Percentiles rank a stretch among this genome's conserved stretches.
Conservation (phyloP, 2,888 invertebrate genomes). For the Bimastos eiseni region DNA sequence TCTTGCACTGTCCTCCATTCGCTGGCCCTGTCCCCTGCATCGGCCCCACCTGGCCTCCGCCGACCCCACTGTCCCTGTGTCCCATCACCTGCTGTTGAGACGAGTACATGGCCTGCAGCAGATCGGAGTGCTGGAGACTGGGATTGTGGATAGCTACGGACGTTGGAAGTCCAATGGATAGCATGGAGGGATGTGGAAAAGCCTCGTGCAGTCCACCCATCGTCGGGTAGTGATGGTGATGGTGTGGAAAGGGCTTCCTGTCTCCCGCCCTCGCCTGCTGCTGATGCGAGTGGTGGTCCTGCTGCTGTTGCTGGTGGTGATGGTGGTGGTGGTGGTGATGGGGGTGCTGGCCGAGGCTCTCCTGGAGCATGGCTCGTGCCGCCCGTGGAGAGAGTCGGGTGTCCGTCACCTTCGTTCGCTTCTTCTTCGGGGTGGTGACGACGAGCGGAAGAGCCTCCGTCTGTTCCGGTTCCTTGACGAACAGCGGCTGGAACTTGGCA, state of each 20-base stretch:
- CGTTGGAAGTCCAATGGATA: slow-evolving; percentile 90
- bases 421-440: slow-evolving; percentile 83
- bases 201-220: slow-evolving; percentile 62
- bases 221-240: slow-evolving; percentile 14
- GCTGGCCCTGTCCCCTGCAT: neutral
- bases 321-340: slow-evolving; percentile 26
- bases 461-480: slow-evolving; percentile 54
- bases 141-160: slow-evolving; percentile 96
- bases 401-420: slow-evolving; percentile 87
- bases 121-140: slow-evolving; percentile 72
- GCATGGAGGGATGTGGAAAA: slow-evolving; percentile 76
- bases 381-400: slow-evolving; percentile 60
- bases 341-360: slow-evolving; percentile 59
- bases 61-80: neutral
- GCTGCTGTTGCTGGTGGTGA: slow-evolving; percentile 70
- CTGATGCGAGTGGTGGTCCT: slow-evolving; percentile 70
- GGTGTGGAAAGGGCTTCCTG: slow-evolving; percentile 26
- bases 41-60: neutral
- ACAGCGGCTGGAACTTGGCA: slow-evolving; percentile 64
- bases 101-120: slow-evolving; percentile 68
- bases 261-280: slow-evolving; percentile 24
- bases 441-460: slow-evolving; percentile 87
- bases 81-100: slow-evolving; percentile 73
- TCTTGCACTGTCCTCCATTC: neutral
- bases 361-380: slow-evolving; percentile 55